A percentile compares a stretch with the other conserved stretches of the same genome.
Evolutionary conservation across 2,888 invertebrate species (phyloP).

Genomic region (Pterobdella sp.): DNA sequence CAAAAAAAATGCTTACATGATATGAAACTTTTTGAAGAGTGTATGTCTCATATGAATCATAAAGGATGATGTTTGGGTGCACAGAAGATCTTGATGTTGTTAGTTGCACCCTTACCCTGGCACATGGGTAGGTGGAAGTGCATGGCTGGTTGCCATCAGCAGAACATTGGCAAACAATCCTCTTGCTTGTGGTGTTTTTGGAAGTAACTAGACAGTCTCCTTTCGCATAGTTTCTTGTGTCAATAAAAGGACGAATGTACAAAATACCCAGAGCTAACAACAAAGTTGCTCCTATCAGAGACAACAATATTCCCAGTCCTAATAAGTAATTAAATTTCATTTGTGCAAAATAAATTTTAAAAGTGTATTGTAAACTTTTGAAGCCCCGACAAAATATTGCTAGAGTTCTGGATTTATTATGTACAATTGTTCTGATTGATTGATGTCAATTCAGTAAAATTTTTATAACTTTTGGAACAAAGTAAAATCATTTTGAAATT

Average conservation of each 20-base stretch:
- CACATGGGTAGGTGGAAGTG: slow-evolving; percentile 34
- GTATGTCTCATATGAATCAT: slow-evolving; percentile 37
- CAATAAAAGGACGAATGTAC: slow-evolving; percentile 37
- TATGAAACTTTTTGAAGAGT: neutral
- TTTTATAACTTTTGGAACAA: too few species aligned
- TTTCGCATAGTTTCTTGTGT: slow-evolving; percentile 28
- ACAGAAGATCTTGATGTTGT: slow-evolving; percentile 19
- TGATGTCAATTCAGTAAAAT: too few species aligned
- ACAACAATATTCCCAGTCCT: slow-evolving; percentile 36
- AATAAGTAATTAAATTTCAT: slow-evolving; percentile 36
- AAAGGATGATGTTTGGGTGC: slow-evolving; percentile 33
- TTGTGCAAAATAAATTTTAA: neutral
- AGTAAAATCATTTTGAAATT: too few species aligned
- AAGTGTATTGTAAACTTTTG: neutral
- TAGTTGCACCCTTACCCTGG: slow-evolving; percentile 33
- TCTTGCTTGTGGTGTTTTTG: neutral
- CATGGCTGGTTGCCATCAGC: slow-evolving; percentile 32
- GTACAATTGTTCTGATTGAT: too few species aligned
- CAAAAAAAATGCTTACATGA: neutral
- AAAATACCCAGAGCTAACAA: slow-evolving; percentile 37
- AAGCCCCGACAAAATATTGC: too few species aligned
- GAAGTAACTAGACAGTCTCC: slow-evolving; percentile 24
- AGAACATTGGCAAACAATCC: slow-evolving; percentile 34
- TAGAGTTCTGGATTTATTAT: too few species aligned
- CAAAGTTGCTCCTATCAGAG: slow-evolving; percentile 36